A percentile compares a stretch with the other conserved stretches of the same genome.
Conservation (phyloP, 2,113 vertebrate species). For the Pterocles burchelli region DNA sequence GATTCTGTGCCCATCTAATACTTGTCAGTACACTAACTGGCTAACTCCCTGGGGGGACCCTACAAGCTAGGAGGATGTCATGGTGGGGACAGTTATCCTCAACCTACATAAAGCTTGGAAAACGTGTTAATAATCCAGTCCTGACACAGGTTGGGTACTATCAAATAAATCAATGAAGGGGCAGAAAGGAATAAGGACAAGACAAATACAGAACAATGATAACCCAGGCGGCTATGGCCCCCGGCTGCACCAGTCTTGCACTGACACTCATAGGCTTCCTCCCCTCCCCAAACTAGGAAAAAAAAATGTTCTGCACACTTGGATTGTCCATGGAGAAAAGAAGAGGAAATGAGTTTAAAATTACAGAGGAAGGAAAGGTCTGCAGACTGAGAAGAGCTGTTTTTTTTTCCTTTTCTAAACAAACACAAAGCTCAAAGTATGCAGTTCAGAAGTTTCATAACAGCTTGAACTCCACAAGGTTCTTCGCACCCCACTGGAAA, state of each 20-base stretch:
- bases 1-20: not conserved
- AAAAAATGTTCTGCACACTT: not conserved
- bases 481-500: not conserved
- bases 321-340: not conserved
- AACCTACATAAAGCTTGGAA: not conserved
- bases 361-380: constrained; percentile 48
- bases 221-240: not conserved
- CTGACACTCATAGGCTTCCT: not conserved
- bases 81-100: not conserved
- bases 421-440: not conserved
- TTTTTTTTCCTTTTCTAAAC: not conserved
- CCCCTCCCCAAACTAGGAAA: not conserved
- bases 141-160: not conserved
- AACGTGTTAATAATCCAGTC: not conserved
- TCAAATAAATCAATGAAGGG: not conserved
- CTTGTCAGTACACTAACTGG: no score
- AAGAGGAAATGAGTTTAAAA: constrained; percentile 40
- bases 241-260: not conserved
- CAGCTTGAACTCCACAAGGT: not conserved
- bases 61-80: not conserved
- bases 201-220: not conserved
- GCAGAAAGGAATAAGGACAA: fast-evolving
- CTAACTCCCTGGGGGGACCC: fast-evolving
- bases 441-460: not conserved
- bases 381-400: not conserved